These are phyloP conservation scores for Galbula dea DNA, from an alignment of 2,113 vertebrate genomes.

Conservation along the genomic window DNA sequence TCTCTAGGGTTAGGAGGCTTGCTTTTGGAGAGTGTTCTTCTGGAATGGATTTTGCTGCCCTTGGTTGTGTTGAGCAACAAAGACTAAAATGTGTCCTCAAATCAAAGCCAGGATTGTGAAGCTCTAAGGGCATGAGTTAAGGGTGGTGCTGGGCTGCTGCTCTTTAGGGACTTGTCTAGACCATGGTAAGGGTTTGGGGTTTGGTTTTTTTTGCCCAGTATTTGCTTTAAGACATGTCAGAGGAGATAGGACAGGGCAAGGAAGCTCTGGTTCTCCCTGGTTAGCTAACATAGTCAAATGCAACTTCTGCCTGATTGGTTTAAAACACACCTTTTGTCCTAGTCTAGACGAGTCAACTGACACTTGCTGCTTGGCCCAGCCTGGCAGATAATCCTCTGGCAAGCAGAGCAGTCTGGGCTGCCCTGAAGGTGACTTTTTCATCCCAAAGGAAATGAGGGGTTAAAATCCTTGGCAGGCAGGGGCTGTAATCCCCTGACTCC, in stretches of 20 bases:
- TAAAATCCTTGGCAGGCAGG: neutral
- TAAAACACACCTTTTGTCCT: slow-evolving; percentile 10
- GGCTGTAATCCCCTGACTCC: neutral
- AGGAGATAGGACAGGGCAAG: neutral
- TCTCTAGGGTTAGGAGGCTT: neutral
- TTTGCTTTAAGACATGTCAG: neutral
- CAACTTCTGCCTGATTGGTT: neutral
- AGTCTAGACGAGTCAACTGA: slow-evolving; percentile 3
- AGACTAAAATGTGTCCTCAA: neutral
- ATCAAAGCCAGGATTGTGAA: neutral
- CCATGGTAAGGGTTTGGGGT: neutral
- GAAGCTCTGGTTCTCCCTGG: neutral
- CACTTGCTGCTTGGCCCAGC: neutral
- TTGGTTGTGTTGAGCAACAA: neutral
- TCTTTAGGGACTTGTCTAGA: neutral
- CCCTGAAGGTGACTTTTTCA: neutral
- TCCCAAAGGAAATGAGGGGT: neutral
- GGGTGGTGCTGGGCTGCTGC: neutral
- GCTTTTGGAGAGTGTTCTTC: neutral
- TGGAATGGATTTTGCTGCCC: neutral
- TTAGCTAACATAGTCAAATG: neutral
- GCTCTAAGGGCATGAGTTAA: neutral
- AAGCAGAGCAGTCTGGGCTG: neutral
- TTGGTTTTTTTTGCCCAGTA: neutral
- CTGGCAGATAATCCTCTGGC: neutral